Conservation (phyloP, 2,797 vertebrate species). For the Nyctalus aviator region DNA sequence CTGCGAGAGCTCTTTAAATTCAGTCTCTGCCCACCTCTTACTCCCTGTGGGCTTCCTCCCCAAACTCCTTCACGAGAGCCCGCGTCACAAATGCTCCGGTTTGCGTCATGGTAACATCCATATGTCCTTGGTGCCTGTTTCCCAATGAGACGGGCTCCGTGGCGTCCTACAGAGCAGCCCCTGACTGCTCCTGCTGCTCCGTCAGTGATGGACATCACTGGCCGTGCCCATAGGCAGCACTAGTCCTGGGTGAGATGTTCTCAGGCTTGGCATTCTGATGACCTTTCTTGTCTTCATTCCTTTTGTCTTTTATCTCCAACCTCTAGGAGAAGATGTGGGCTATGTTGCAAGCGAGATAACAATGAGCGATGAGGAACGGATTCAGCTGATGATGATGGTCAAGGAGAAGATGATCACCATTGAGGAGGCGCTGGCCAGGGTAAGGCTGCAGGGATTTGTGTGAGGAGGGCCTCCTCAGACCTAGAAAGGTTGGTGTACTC, state of each 20-base stretch:
- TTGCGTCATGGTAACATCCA: background rate
- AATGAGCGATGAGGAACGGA: constrained; percentile 98
- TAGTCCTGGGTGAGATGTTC: fast-evolving
- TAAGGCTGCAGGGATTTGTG: constrained; percentile 83
- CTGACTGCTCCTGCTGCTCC: fast-evolving
- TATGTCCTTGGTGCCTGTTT: background rate
- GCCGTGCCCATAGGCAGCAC: fast-evolving
- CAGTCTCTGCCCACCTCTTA: too few species aligned
- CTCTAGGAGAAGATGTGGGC: constrained; percentile 95
- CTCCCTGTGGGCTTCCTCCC: background rate
- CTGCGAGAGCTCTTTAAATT: background rate
- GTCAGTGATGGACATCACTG: fast-evolving
- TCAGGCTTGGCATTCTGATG: background rate
- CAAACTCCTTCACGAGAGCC: background rate
- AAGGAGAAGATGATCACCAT: constrained; percentile 99
- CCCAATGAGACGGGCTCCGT: fast-evolving
- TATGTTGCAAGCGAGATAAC: constrained; percentile 99
- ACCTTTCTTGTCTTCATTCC: fast-evolving
- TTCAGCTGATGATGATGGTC: constrained; percentile 99
- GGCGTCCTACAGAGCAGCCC: background rate
- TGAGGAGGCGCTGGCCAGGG: constrained; percentile 98
- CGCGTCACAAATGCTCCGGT: background rate
- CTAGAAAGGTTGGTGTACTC: background rate
- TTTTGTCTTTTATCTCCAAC: background rate
- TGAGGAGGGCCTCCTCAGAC: too few species aligned